Conservation (phyloP, 2,888 invertebrate genomes). For the Platerodrilus igneus region DNA sequence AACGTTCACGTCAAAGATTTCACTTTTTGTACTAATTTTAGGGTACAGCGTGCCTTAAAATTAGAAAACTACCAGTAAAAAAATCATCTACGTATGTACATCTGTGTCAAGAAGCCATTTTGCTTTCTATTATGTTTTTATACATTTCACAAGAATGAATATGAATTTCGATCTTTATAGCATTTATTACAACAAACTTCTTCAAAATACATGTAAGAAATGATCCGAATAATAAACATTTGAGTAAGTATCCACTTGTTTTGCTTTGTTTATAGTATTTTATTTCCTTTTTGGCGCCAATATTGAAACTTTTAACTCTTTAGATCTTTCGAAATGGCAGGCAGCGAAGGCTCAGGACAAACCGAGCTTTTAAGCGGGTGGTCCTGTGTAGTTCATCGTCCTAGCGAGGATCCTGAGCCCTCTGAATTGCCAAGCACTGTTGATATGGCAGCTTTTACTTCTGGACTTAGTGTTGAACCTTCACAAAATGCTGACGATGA, state of each 20-base stretch:
- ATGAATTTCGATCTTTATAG: conserved; percentile 42
- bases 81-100: conserved; percentile 27
- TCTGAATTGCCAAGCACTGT: conserved; percentile 62
- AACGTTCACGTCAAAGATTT: too few relatives aligned
- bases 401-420: conserved; percentile 58
- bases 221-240: conserved; percentile 5
- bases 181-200: conserved; percentile 24
- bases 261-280: not conserved
- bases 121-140: conserved; percentile 38
- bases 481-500: conserved; percentile 33
- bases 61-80: too few relatives aligned
- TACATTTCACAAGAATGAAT: conserved; percentile 40
- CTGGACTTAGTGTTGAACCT: conserved; percentile 43
- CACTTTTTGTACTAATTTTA: too few relatives aligned
- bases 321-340: conserved; percentile 40
- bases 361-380: conserved; percentile 49
- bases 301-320: conserved; percentile 18
- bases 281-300: conserved; percentile 46
- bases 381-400: conserved; percentile 56
- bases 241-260: conserved; percentile 2
- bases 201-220: conserved; percentile 11
- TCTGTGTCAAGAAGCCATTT: conserved; percentile 45
- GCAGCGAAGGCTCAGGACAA: conserved; percentile 45
- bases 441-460: conserved; percentile 62
- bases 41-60: too few relatives aligned